Base-by-base conservation (phyloP, 2,113 vertebrate genomes). In the Mionectes macconnelli region DNA sequence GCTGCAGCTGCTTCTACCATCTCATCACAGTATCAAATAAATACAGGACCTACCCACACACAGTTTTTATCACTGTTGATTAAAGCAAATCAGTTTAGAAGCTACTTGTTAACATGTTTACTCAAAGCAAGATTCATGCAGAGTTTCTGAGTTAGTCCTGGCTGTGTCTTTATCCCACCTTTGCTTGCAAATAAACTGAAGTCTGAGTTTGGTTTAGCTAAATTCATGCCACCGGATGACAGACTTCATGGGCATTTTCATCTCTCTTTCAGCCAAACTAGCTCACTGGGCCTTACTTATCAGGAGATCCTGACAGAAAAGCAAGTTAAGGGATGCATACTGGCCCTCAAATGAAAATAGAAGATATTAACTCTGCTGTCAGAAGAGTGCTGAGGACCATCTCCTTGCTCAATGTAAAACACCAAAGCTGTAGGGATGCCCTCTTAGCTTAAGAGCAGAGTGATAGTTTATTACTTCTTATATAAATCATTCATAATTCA, bases 401-500 rank as follows among this genome's bases (percentile, higher is more conserved):
- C 52, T 92, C 63, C 60, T 87, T 4, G 2, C n/a, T 67, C 21
- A 67, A 64, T 4, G 4, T 63, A 64, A 68, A 96, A 27, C 49
- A 57, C 2, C 37, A 85, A 70, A 60, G 59, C 53, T 81, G 35
- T 47, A 77, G 40, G 20, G 37, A 81, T 80, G 72, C 82, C 45
- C 78, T 75, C 57, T 39, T 21, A 67, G 69, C 72, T 91, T 68
- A 84, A 72, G 62, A 35, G 47, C 52, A 78, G 64, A 68, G 27
- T n/a, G 33, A 25, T 16, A 84, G 56, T 45, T 93, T 89, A 84
- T 95, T 76, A 42, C 53, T 89, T 88, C 93, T 93, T 76, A 89
- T 90, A 69, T 87, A 96, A 95, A 95, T 92, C 79, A 96, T 95
- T 96, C 84, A 78, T 94, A 95, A 90, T 96, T 89, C 86, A 76